These are phyloP conservation scores for Eledone cirrhosa DNA, from an alignment of 2,888 invertebrate genomes.

Conservation along the genomic window DNA sequence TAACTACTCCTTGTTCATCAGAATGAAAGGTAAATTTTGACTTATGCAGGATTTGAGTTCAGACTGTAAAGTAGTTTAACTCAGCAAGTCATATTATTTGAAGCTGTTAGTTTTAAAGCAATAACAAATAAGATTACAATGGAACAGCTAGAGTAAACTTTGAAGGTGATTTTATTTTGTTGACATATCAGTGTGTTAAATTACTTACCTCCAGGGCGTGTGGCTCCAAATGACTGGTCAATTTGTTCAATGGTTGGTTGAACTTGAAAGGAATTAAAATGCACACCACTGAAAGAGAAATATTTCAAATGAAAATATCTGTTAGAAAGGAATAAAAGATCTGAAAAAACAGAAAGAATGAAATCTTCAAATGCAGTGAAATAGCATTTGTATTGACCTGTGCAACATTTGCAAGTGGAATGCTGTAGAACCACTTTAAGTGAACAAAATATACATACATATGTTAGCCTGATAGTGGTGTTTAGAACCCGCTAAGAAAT, in stretches of 20 bases:
- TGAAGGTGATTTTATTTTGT: slow-evolving; percentile 91
- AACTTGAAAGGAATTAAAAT: slow-evolving; percentile 82
- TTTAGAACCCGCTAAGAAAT: too few relatives aligned
- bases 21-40: too few relatives aligned
- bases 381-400: too few relatives aligned
- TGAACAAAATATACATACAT: too few relatives aligned
- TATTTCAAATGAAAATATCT: neutral
- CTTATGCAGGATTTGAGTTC: too few relatives aligned
- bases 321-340: neutral
- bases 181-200: slow-evolving; percentile 75
- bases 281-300: slow-evolving; percentile 59
- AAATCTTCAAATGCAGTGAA: too few relatives aligned
- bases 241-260: slow-evolving; percentile 97
- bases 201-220: slow-evolving; percentile 83
- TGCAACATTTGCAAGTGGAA: neutral
- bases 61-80: too few relatives aligned
- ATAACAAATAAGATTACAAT: slow-evolving; percentile 74
- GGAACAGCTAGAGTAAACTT: slow-evolving; percentile 97
- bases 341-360: too few relatives aligned
- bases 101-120: too few relatives aligned
- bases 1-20: too few relatives aligned
- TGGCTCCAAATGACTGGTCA: slow-evolving; percentile 98
- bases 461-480: too few relatives aligned
- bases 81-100: too few relatives aligned
- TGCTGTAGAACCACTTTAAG: neutral